Evolutionary conservation across 2,113 vertebrate species (phyloP).

Genomic region (Heliornis fulica): DNA sequence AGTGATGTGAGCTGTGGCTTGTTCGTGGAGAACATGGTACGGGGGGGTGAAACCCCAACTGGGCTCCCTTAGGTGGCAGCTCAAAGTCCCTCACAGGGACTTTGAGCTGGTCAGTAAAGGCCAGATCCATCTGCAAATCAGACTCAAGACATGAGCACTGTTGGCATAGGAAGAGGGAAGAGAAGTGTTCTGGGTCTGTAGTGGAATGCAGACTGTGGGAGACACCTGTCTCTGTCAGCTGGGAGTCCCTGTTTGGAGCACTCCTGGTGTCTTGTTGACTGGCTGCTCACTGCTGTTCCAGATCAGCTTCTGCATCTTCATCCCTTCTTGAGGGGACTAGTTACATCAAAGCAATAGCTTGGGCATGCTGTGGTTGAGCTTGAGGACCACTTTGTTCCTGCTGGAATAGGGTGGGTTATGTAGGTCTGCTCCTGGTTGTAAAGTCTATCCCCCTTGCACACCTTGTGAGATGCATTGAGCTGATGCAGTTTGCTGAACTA

Average conservation of each 20-base stretch:
- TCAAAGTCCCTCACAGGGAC: neutral
- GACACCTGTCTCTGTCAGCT: accelerated
- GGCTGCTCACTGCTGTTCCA: neutral
- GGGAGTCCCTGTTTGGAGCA: neutral
- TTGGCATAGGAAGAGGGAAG: neutral
- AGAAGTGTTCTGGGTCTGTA: neutral
- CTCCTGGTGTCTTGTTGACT: neutral
- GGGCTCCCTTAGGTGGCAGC: neutral
- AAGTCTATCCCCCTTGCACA: neutral
- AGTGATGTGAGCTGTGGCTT: neutral
- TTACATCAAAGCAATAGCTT: neutral
- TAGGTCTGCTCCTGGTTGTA: neutral
- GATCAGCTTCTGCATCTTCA: neutral
- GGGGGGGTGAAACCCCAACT: neutral
- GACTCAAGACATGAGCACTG: neutral
- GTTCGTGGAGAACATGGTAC: neutral
- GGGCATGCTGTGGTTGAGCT: neutral
- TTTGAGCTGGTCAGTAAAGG: neutral
- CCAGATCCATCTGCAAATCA: neutral
- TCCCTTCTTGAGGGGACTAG: neutral
- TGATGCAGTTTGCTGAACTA: neutral
- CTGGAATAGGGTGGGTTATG: neutral
- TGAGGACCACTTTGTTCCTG: neutral
- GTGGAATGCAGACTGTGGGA: too few relatives aligned
- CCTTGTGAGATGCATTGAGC: neutral